These are phyloP conservation scores for Merodon equestris DNA, from an alignment of 2,888 invertebrate species.

Conservation along the genomic window DNA sequence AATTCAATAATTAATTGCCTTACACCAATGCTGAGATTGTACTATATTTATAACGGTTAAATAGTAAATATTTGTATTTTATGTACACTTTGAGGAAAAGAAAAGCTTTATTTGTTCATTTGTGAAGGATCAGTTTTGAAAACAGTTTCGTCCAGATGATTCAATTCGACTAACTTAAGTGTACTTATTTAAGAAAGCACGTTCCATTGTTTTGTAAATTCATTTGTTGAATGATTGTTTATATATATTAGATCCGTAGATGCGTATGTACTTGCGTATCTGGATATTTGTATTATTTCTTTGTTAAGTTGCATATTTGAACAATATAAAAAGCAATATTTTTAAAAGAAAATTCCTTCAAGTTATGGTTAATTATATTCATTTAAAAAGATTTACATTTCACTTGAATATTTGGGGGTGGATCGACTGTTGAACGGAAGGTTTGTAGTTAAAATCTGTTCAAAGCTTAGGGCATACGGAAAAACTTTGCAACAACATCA, in stretches of 20 bases:
- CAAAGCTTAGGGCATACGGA: no score
- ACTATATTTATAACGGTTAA: conserved; percentile 20
- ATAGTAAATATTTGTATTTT: neutral
- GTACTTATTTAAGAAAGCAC: conserved; percentile 59
- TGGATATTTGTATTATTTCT: conserved; percentile 51
- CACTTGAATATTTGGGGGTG: no score
- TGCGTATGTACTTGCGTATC: conserved; percentile 33
- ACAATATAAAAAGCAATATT: conserved; percentile 53
- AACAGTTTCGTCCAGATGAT: neutral
- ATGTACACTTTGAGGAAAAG: conserved; percentile 30
- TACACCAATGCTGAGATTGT: conserved; percentile 59
- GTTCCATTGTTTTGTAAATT: conserved; percentile 63
- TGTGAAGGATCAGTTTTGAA: conserved; percentile 7
- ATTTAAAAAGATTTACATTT: no score
- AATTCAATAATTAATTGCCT: conserved; percentile 39
- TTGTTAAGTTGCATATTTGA: conserved; percentile 57
- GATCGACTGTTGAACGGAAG: no score
- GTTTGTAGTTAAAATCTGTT: no score
- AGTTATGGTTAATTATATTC: no score
- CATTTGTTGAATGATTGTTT: conserved; percentile 41
- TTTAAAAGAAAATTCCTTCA: conserved; percentile 10
- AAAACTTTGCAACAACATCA: no score
- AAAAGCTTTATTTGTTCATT: conserved; percentile 45
- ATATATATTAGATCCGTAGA: neutral
- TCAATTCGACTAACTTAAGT: conserved; percentile 20